A percentile compares a stretch with the other conserved stretches of the same genome.
These are phyloP conservation scores for Schrankia costaestrigalis DNA, from an alignment of 2,888 invertebrate species.

Conservation along the genomic window DNA sequence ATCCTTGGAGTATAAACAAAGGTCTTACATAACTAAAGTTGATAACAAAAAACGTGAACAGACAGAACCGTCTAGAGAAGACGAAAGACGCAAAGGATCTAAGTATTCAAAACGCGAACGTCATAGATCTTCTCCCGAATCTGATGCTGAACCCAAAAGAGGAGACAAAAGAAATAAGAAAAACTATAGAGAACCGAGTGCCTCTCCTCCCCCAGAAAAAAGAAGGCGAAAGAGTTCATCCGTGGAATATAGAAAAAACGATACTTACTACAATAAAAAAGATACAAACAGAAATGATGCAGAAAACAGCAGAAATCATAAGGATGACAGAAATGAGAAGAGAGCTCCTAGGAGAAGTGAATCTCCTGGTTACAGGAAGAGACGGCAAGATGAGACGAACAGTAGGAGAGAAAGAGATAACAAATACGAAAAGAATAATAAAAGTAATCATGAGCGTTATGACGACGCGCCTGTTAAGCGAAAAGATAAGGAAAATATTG, in stretches of 20 bases:
- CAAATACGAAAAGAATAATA: slow-evolving; percentile 38
- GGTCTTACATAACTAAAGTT: slow-evolving; percentile 60
- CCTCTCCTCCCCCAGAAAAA: slow-evolving; percentile 61
- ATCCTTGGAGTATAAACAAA: slow-evolving; percentile 53
- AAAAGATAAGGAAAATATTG: slow-evolving; percentile 37
- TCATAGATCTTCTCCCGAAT: slow-evolving; percentile 46
- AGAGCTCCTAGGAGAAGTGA: slow-evolving; percentile 36
- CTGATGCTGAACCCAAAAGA: slow-evolving; percentile 47
- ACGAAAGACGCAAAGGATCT: slow-evolving; percentile 36
- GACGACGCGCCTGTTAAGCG: slow-evolving; percentile 43
- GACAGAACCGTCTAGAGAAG: slow-evolving; percentile 47
- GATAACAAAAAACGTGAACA: slow-evolving; percentile 52
- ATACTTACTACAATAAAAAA: slow-evolving; percentile 31
- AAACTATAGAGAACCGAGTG: slow-evolving; percentile 41
- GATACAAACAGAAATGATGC: slow-evolving; percentile 31
- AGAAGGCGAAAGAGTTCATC: slow-evolving; percentile 56
- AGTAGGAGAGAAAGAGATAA: slow-evolving; percentile 30
- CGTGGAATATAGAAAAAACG: slow-evolving; percentile 36
- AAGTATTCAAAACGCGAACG: slow-evolving; percentile 53
- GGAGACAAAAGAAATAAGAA: slow-evolving; percentile 49
- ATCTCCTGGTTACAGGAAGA: slow-evolving; percentile 32
- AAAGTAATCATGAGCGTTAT: slow-evolving; percentile 41
- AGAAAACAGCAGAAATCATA: slow-evolving; percentile 35
- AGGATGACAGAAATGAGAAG: slow-evolving; percentile 38
- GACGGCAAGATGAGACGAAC: slow-evolving; percentile 23